Conservation (phyloP, 2,888 invertebrate genomes). For the Ornithoptera alexandrae region DNA sequence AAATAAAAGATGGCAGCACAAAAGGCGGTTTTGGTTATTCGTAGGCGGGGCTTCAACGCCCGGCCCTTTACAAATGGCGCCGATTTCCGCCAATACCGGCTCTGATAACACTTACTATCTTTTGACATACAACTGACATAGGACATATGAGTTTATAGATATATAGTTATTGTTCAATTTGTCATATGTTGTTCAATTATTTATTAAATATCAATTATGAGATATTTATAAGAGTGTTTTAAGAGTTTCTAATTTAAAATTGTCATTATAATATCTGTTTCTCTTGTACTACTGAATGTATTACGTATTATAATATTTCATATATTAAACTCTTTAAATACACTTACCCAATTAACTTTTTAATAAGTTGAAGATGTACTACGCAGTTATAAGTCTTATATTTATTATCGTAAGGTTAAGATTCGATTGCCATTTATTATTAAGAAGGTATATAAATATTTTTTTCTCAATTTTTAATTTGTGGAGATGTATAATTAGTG, state of each 20-base stretch:
- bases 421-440: background rate
- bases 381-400: background rate
- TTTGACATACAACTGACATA: slow-evolving; percentile 43
- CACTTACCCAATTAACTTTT: too few relatives aligned
- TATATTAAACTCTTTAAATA: too few relatives aligned
- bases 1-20: slow-evolving; percentile 60
- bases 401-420: background rate
- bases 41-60: slow-evolving; percentile 60
- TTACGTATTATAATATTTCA: too few relatives aligned
- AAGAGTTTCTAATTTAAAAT: too few relatives aligned
- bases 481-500: too few relatives aligned
- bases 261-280: too few relatives aligned
- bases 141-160: slow-evolving; percentile 17
- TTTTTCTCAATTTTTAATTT: too few relatives aligned
- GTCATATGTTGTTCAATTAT: slow-evolving; percentile 4
- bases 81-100: slow-evolving; percentile 66
- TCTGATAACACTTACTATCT: slow-evolving; percentile 49
- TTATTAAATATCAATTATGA: background rate
- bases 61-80: slow-evolving; percentile 77
- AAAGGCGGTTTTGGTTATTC: slow-evolving; percentile 53
- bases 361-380: too few relatives aligned
- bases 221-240: background rate
- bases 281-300: too few relatives aligned
- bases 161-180: slow-evolving; percentile 3
- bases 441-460: too few relatives aligned